A percentile compares a stretch with the other conserved stretches of the same genome.
Evolutionary conservation across 2,888 invertebrate species (phyloP).

Genomic region (Octonoba sinensis): DNA sequence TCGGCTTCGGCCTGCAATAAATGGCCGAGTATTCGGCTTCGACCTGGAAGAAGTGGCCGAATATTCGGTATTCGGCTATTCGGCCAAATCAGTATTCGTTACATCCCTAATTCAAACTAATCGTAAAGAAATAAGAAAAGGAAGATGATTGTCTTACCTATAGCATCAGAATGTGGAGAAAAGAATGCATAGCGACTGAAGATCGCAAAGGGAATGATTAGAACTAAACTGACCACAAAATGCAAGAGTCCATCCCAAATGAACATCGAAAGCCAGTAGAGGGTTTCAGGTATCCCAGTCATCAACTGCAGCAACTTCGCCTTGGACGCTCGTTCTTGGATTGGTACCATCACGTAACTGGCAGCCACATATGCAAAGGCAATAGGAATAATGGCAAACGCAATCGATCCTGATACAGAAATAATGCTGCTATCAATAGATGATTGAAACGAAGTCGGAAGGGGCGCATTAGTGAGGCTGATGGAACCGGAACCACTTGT

Average conservation of each 20-base stretch:
- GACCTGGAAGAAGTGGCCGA: too few species aligned
- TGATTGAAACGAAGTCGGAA: conserved; percentile 74
- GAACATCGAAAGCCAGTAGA: conserved; percentile 73
- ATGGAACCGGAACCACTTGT: conserved; percentile 72
- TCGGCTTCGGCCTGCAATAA: too few species aligned
- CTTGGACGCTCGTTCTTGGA: conserved; percentile 69
- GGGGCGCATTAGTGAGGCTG: conserved; percentile 77
- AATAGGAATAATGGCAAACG: conserved; percentile 66
- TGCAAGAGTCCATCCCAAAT: conserved; percentile 72
- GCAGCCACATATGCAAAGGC: conserved; percentile 68
- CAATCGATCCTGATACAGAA: conserved; percentile 10
- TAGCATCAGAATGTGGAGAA: conserved; percentile 59
- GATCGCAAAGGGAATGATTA: conserved; percentile 70
- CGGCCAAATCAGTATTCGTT: too few species aligned
- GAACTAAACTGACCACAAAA: conserved; percentile 69
- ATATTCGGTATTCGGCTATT: too few species aligned
- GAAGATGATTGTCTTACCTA: conserved; percentile 47
- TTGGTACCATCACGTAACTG: conserved; percentile 68
- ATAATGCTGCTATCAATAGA: background rate
- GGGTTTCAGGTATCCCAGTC: conserved; percentile 71
- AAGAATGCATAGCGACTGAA: conserved; percentile 70
- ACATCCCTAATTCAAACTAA: too few species aligned
- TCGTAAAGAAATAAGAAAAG: too few species aligned
- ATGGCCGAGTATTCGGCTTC: too few species aligned
- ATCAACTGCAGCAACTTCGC: conserved; percentile 71